Conservation (phyloP, 2,113 vertebrate species). For the Ardeotis arabs region DNA sequence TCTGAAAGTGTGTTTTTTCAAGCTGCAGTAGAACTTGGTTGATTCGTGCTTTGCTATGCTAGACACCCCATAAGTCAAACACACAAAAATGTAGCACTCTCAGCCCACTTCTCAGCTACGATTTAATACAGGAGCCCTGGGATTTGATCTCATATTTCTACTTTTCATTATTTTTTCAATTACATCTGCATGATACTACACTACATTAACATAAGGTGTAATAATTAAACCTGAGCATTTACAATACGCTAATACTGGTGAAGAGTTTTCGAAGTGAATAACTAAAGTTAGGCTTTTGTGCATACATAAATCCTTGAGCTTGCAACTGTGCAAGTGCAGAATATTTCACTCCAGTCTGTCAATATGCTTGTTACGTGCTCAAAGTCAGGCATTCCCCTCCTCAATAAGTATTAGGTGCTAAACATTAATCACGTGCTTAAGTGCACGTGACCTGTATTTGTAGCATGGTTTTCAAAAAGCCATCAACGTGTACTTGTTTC, state of each 20-base stretch:
- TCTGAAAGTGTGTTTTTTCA: constrained; percentile 12
- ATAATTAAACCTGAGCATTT: background rate
- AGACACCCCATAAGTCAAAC: constrained; percentile 24
- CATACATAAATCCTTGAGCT: background rate
- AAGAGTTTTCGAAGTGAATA: background rate
- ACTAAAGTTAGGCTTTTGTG: background rate
- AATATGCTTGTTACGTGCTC: background rate
- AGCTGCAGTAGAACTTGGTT: background rate
- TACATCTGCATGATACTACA: background rate
- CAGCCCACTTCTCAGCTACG: background rate
- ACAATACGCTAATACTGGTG: background rate
- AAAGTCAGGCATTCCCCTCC: background rate
- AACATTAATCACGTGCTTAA: background rate
- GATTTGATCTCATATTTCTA: constrained; percentile 9
- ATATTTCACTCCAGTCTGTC: background rate
- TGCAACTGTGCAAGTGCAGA: background rate
- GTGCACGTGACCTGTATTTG: rapidly evolving
- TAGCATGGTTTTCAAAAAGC: background rate
- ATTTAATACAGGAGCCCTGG: constrained; percentile 14
- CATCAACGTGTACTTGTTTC: background rate
- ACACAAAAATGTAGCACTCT: background rate
- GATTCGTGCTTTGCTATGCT: background rate
- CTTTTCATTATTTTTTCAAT: constrained; percentile 22
- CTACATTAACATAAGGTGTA: background rate
- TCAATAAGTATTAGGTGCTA: background rate